A percentile compares a stretch with the other conserved stretches of the same genome.
These are phyloP conservation scores for Timandra comae DNA, from an alignment of 2,888 invertebrate species.

Conservation along the genomic window DNA sequence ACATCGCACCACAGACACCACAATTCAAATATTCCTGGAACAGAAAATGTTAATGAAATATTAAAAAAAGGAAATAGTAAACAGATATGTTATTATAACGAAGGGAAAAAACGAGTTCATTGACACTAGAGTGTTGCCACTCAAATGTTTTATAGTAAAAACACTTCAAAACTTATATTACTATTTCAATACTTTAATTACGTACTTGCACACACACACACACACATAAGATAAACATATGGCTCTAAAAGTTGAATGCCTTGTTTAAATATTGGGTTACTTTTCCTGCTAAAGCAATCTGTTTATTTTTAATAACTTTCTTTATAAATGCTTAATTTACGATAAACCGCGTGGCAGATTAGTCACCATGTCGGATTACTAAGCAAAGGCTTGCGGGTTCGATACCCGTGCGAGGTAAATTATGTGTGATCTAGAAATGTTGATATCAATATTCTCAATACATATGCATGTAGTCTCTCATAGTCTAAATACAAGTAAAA, in stretches of 20 bases:
- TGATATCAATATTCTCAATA: too few relatives aligned
- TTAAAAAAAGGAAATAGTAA: conserved; percentile 54
- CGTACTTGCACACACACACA: conserved; percentile 46
- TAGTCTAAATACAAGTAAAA: too few relatives aligned
- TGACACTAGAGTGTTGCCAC: conserved; percentile 62
- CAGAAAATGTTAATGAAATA: conserved; percentile 25
- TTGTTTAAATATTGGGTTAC: conserved; percentile 50
- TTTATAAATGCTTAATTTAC: conserved; percentile 1
- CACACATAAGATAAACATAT: conserved; percentile 65
- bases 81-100: conserved; percentile 62
- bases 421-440: too few relatives aligned
- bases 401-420: too few relatives aligned
- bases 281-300: too few relatives aligned
- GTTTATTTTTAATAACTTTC: too few relatives aligned
- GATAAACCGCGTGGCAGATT: background rate
- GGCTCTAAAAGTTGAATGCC: conserved; percentile 50
- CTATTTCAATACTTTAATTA: conserved; percentile 75
- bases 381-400: too few relatives aligned
- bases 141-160: conserved; percentile 72
- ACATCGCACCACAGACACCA: too few relatives aligned
- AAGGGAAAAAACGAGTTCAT: conserved; percentile 60
- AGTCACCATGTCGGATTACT: too few relatives aligned
- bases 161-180: conserved; percentile 75
- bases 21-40: conserved; percentile 24
- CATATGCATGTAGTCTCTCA: too few relatives aligned